Percentiles rank a stretch among this genome's conserved stretches.
These are phyloP conservation scores for Paramisgurnus dabryanus DNA, from an alignment of 2,113 vertebrate genomes.

Conservation along the genomic window DNA sequence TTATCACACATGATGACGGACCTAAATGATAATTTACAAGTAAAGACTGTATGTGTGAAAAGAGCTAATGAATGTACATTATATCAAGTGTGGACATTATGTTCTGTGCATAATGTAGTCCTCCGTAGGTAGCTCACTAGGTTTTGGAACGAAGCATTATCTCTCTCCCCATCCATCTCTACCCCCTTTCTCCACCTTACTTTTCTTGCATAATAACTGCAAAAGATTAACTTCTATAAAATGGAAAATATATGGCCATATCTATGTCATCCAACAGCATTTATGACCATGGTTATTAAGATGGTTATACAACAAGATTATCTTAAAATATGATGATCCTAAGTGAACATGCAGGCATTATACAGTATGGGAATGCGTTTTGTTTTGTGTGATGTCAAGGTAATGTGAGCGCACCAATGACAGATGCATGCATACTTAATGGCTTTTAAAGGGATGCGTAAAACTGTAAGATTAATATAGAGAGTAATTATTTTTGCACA, in stretches of 20 bases:
- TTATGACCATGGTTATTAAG: slow-evolving; percentile 14
- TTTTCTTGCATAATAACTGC: neutral
- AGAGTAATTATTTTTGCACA: neutral
- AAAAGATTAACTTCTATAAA: neutral
- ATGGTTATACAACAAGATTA: slow-evolving; percentile 66
- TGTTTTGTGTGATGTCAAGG: slow-evolving; percentile 19
- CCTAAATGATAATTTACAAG: too few relatives aligned
- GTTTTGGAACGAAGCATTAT: too few relatives aligned
- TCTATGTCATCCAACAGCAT: neutral
- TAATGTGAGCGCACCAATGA: neutral
- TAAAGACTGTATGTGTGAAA: too few relatives aligned
- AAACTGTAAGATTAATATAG: neutral
- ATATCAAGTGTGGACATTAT: too few relatives aligned
- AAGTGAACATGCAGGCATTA: slow-evolving; percentile 45
- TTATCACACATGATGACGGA: too few relatives aligned
- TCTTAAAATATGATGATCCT: slow-evolving; percentile 55
- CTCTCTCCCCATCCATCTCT: neutral
- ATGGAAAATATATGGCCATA: neutral
- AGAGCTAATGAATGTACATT: too few relatives aligned
- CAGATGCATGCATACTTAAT: slow-evolving; percentile 14
- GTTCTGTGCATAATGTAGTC: too few relatives aligned
- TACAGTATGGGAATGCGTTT: neutral
- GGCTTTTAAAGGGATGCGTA: slow-evolving; percentile 25
- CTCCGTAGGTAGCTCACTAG: too few relatives aligned
- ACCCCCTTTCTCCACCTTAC: neutral